Evolutionary conservation across 2,113 vertebrate genomes (phyloP).

Genomic region (Bombycilla garrulus): DNA sequence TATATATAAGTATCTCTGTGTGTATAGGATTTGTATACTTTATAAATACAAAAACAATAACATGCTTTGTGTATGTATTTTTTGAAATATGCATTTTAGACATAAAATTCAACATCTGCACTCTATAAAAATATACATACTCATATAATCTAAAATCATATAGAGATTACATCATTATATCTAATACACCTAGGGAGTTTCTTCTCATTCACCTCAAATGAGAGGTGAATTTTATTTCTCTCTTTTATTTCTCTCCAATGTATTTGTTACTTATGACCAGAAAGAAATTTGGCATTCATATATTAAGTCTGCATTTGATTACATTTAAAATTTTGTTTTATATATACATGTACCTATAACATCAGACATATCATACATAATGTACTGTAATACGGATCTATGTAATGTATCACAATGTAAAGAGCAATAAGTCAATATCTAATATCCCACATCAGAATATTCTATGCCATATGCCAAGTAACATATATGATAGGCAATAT

Average conservation of each 20-base stretch:
- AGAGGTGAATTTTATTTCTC: too few species aligned
- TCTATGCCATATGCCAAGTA: background rate
- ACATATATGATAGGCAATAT: background rate
- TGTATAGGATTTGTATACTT: background rate
- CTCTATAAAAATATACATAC: background rate
- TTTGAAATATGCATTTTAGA: background rate
- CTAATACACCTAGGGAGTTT: background rate
- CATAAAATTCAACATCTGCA: background rate
- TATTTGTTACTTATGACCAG: background rate
- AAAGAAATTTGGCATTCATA: background rate
- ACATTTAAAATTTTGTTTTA: background rate
- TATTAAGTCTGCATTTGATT: background rate
- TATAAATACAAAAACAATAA: background rate
- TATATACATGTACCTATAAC: background rate
- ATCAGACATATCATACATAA: too few species aligned
- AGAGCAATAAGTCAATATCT: background rate
- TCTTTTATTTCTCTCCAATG: background rate
- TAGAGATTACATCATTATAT: background rate
- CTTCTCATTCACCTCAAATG: background rate
- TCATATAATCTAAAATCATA: background rate
- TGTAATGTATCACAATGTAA: background rate
- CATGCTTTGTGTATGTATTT: background rate
- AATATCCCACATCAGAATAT: background rate
- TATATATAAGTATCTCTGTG: fast-evolving
- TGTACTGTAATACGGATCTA: background rate